Base-by-base conservation (phyloP, 1,140 invertebrate genomes). In the Bactericera cockerelli region DNA sequence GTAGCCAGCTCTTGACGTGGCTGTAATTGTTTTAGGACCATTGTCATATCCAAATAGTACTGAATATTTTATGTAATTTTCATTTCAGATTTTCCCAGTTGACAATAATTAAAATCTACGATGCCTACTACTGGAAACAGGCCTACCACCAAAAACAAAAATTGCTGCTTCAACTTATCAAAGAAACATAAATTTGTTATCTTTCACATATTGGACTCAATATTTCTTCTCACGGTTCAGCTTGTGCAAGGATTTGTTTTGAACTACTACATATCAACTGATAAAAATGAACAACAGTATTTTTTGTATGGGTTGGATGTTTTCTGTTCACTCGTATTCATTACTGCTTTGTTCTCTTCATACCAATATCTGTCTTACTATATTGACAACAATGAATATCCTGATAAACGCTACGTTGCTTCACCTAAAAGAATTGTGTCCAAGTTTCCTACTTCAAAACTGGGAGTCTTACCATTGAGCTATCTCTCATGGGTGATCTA, bases 401-500 rank as follows among this genome's bases (percentile, higher is more conserved):
- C 42, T 49, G 42, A 49, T n/a, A 49, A 49, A 16, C n/a, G 22
- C n/a, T 49, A 19, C n/a, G 22, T 49, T 49, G 42, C 22, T 4
- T 57, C 59, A 58, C 57, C 59, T 19, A 60, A 66, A 42, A 55
- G 56, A 42, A n/a, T 55, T 21, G 28, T 59, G 33, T 31, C 60
- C 39, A 61, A 61, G 22, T 63, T 59, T 49, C 62, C 65, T 19
- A 59, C 56, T 11, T 38, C 56, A 21, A 63, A 61, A 54, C 58
- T 69, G 14, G 74, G 74, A 16, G 65, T 68, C 10, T 42, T 68
- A 33, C 67, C 67, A 8, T 54, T 70, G 31, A 70, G 68, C 13
- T 80, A 78, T 65, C 66, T 75, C 33, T 71, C 76, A 1, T 81
- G 79, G 79, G 66, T 79, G 26, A 66, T 77, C 42, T 80, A 80